Evolutionary conservation across 2,888 invertebrate species (phyloP).

Genomic region (Amphipoea oculea): DNA sequence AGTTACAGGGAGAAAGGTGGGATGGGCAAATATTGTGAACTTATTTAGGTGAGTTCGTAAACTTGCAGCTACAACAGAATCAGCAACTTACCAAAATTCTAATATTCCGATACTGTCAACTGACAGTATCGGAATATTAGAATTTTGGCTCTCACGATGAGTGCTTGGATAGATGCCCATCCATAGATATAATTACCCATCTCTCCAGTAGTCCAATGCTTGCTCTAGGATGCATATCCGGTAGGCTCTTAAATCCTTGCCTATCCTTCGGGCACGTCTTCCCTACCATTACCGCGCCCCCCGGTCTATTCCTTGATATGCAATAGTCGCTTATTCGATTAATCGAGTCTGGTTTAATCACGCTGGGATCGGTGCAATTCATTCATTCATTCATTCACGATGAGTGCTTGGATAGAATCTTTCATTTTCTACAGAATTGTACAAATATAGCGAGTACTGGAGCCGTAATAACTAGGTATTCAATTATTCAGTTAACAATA

Average conservation of each 20-base stretch:
- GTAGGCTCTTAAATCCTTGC: too few species aligned
- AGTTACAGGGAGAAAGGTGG: conserved; percentile 18
- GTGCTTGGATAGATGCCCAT: background rate
- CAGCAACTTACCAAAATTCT: too few species aligned
- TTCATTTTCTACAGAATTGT: background rate
- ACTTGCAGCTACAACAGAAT: background rate
- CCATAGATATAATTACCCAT: too few species aligned
- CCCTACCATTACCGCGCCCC: too few species aligned
- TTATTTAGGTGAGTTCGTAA: background rate
- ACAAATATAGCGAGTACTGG: background rate
- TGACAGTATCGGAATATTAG: background rate
- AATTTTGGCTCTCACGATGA: background rate
- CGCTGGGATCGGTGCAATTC: too few species aligned
- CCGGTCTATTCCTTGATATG: too few species aligned
- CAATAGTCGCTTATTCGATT: too few species aligned
- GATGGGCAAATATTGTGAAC: background rate
- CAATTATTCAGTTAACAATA: background rate
- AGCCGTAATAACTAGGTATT: background rate
- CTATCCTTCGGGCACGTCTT: too few species aligned
- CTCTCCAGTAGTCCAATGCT: too few species aligned
- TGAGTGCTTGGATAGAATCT: background rate
- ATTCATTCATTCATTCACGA: background rate
- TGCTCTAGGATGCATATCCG: too few species aligned
- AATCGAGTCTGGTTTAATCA: too few species aligned
- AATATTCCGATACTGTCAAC: too few species aligned